Conservation (phyloP, 2,797 vertebrate species). For the Malacoraja senta region DNA sequence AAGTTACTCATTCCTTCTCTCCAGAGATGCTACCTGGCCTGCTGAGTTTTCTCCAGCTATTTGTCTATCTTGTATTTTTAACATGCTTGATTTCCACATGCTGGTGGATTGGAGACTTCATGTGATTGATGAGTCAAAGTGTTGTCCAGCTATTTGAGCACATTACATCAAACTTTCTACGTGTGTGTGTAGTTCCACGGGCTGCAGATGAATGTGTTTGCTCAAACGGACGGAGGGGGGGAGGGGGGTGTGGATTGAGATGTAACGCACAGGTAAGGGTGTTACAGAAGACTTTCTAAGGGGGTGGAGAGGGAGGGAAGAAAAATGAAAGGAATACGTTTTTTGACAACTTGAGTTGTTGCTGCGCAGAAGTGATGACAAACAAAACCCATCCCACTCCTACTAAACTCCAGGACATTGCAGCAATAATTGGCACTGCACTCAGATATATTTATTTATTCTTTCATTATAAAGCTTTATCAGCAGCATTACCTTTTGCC, state of each 20-base stretch:
- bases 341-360: conserved; percentile 4
- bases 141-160: too few relatives aligned
- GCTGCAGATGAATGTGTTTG: conserved; percentile 20
- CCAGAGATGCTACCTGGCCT: too few relatives aligned
- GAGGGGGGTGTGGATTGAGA: background rate
- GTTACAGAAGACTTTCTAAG: conserved; percentile 14
- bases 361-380: background rate
- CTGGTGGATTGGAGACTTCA: background rate
- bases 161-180: background rate
- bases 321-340: background rate
- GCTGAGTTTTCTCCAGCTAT: too few relatives aligned
- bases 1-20: too few relatives aligned
- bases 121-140: background rate
- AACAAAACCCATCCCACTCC: background rate
- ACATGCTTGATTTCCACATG: background rate
- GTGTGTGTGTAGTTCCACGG: background rate
- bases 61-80: background rate
- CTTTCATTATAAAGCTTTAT: background rate
- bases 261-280: background rate
- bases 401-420: background rate
- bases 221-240: background rate
- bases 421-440: background rate
- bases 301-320: too few relatives aligned
- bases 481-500: background rate
- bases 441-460: background rate